Evolutionary conservation across 2,113 vertebrate species (phyloP).

Genomic region (Poeciliopsis retropinna): DNA sequence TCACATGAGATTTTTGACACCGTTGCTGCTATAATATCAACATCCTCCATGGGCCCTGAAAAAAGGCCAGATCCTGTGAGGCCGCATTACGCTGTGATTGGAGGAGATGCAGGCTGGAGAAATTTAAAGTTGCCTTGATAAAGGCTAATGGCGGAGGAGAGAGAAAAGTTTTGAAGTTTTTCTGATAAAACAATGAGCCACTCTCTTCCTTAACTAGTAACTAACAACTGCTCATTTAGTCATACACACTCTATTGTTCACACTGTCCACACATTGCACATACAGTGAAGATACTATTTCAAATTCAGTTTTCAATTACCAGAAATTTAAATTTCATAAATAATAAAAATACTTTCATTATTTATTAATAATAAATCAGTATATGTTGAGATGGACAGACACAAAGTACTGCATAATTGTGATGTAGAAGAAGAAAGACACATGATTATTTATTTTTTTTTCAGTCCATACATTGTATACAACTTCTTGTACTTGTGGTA

Average conservation of each 20-base stretch:
- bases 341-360: no score
- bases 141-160: constrained; percentile 4
- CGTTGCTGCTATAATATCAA: constrained; percentile 17
- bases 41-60: constrained; percentile 12
- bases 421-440: no score
- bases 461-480: no score
- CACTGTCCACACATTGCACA: constrained; percentile 45
- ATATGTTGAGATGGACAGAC: no score
- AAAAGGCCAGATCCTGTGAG: constrained; percentile 36
- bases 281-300: no score
- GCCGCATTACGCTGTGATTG: constrained; percentile 25
- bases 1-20: constrained; percentile 33
- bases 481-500: no score
- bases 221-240: constrained; percentile 57
- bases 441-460: no score
- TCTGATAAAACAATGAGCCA: constrained; percentile 35
- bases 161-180: constrained; percentile 45
- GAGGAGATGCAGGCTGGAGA: constrained; percentile 36
- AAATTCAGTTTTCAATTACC: no score
- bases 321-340: no score
- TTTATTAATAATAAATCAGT: no score
- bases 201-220: constrained; percentile 29
- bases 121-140: constrained; percentile 15
- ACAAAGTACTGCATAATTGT: no score
- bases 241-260: constrained; percentile 45